A percentile compares a stretch with the other conserved stretches of the same genome.
These are phyloP conservation scores for Hucho hucho DNA, from an alignment of 2,113 vertebrate genomes.

Conservation along the genomic window DNA sequence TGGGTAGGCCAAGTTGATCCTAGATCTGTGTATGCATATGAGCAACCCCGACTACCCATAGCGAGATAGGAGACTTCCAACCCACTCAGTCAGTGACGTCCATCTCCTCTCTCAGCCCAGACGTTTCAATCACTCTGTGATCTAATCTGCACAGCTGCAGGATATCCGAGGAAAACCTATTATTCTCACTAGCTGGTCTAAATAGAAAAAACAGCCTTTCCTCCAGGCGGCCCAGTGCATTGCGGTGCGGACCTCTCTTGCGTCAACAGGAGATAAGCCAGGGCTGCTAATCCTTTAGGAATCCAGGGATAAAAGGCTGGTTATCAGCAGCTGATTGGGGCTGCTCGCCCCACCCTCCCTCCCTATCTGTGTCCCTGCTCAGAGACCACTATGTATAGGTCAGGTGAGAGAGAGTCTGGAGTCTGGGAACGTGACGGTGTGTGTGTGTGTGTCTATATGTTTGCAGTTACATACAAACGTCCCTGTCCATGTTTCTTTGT, in stretches of 20 bases:
- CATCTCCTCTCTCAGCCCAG: constrained; percentile 8
- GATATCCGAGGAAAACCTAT: constrained; percentile 53
- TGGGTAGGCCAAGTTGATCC: neutral
- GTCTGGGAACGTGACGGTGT: constrained; percentile 5
- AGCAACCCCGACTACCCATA: neutral
- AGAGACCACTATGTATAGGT: neutral
- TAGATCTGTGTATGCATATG: neutral
- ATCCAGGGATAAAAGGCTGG: constrained; percentile 53
- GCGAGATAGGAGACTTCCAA: neutral
- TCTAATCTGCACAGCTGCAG: constrained; percentile 49
- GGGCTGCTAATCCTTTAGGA: constrained; percentile 59
- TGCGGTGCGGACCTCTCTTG: constrained; percentile 29
- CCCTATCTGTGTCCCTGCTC: neutral
- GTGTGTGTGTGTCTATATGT: constrained; percentile 13
- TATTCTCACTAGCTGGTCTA: constrained; percentile 41
- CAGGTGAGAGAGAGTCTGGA: constrained; percentile 36
- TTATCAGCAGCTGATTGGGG: constrained; percentile 45
- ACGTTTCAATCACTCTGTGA: constrained; percentile 37
- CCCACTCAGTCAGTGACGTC: constrained; percentile 2
- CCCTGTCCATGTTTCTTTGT: neutral
- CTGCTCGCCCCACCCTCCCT: neutral
- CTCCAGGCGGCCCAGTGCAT: constrained; percentile 6
- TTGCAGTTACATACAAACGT: neutral
- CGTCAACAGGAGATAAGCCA: constrained; percentile 59
- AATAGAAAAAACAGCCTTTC: constrained; percentile 44